Evolutionary conservation across 1,140 invertebrate genomes (phyloP).

Genomic region (Plodia interpunctella): DNA sequence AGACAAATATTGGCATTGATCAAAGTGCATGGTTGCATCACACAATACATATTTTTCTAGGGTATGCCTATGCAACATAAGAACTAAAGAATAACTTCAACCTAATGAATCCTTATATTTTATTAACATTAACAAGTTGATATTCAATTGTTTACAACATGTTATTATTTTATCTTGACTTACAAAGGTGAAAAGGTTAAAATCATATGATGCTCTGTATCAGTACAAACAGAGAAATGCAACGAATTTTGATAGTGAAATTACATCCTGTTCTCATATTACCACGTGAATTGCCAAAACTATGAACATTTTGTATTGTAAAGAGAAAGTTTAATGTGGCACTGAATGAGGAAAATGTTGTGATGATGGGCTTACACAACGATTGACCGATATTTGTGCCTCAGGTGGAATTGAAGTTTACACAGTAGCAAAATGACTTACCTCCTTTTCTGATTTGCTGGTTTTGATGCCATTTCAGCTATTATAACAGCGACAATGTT

Average conservation of each 20-base stretch:
- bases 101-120: background rate
- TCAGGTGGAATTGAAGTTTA: background rate
- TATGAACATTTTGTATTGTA: background rate
- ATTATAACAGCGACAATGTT: constrained; percentile 59
- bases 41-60: background rate
- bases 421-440: constrained; percentile 28
- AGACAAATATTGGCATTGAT: background rate
- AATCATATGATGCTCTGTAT: no score
- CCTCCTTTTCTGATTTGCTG: constrained; percentile 67
- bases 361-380: background rate
- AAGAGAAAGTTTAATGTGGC: background rate
- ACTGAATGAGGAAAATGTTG: background rate
- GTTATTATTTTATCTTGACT: background rate
- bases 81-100: background rate
- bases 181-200: background rate
- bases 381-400: background rate
- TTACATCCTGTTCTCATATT: no score
- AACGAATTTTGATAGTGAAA: no score
- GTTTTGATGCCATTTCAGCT: constrained; percentile 68
- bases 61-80: no score
- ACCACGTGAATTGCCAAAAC: no score
- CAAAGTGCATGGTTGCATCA: constrained; percentile 5
- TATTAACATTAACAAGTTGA: background rate
- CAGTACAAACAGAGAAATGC: no score
- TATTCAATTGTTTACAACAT: background rate